Base-by-base conservation (phyloP, 1,140 invertebrate species). In the Bombus impatiens region DNA sequence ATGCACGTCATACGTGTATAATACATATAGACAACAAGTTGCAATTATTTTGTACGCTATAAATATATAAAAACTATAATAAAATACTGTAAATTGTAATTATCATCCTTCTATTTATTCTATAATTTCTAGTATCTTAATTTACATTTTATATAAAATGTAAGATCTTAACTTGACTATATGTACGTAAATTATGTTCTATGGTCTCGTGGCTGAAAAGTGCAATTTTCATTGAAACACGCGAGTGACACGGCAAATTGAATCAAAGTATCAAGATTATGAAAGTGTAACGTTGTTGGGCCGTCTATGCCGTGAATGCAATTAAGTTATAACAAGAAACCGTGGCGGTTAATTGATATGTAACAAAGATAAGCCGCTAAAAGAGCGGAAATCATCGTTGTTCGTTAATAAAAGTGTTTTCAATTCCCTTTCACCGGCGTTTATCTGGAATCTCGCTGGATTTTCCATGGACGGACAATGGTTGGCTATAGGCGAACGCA, bases 381-480 rank as follows among this genome's bases (percentile, higher is more conserved):
- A 80, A 72, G 40, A 85, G 44, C 77, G 77, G 83, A 80, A 85
- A 85, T 85, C 83, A 35, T n/a, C 32, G 44, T 40, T n/a, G 75
- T 70, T 78, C 75, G 22, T 78, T 85, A 80, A 85, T 62, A 74
- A 80, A 79, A 71, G 18, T 42, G 65, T 72, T 72, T 80, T 72
- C 68, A 65, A 59, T 72, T 85, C 77, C 83, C 77, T 85, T 85
- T 85, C 83, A 80, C 83, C 47, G 77, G 12, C 32, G 2, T 59
- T 84, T 80, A 85, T 85, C 83, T 59, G 25, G 67, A 62, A 80
- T 74, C 68, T 71, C 37, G 9, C 68, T 37, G 25, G 37, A 10
- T 62, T 84, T 84, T 79, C 83, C 77, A 57, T 47, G 47, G n/a
- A 28, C 32, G 42, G 22, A 67, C 71, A 76, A 77, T 77, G 13